These are phyloP conservation scores for Etheostoma perlongum DNA, from an alignment of 2,797 vertebrate genomes.

Conservation along the genomic window DNA sequence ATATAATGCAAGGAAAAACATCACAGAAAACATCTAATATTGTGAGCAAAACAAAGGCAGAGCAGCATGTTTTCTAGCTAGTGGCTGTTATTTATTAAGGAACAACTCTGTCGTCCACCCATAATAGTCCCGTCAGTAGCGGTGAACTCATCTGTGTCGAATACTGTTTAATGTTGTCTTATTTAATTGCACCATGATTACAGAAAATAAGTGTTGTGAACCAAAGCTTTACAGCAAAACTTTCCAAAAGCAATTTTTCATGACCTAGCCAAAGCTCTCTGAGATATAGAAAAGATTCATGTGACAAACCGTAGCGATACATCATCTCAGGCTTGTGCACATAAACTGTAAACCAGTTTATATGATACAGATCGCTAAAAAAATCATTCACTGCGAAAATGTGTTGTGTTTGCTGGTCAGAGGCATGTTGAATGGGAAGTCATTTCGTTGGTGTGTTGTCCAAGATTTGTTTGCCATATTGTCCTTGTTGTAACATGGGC, in stretches of 20 bases:
- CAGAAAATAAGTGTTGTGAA: conserved; percentile 22
- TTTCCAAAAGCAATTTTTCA: conserved; percentile 21
- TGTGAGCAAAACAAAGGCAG: conserved; percentile 1
- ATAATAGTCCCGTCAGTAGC: conserved; percentile 20
- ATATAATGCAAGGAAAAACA: conserved; percentile 25
- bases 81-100: conserved; percentile 31
- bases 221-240: conserved; percentile 8
- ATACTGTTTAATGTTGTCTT: conserved; percentile 40
- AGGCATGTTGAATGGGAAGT: conserved; percentile 17
- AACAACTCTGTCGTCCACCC: conserved; percentile 18
- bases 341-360: conserved; percentile 34
- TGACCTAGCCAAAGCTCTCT: conserved; percentile 28
- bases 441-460: conserved; percentile 21
- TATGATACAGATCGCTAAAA: neutral
- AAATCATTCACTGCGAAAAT: conserved; percentile 7
- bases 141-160: conserved; percentile 15
- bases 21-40: conserved; percentile 25
- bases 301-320: neutral
- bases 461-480: conserved; percentile 67
- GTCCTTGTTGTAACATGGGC: conserved; percentile 38
- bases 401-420: conserved; percentile 15
- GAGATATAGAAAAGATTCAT: conserved; percentile 1
- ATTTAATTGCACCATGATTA: conserved; percentile 41
- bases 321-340: conserved; percentile 3
- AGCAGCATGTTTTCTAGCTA: conserved; percentile 18